Conservation (phyloP, 1,140 invertebrate genomes). For the Melanaphis sacchari region DNA sequence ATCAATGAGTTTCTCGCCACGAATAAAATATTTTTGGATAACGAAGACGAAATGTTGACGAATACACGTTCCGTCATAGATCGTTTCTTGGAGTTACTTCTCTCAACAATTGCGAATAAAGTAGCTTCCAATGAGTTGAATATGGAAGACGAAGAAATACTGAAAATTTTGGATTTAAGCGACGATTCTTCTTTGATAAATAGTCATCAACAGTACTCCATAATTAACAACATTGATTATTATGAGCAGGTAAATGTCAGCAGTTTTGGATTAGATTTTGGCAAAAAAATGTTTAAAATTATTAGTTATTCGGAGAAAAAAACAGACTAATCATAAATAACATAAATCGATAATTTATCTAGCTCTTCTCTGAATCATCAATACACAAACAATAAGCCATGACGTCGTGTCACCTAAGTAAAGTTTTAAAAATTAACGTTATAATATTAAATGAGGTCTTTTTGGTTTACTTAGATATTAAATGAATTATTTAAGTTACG, state of each 20-base stretch:
- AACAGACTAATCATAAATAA: too few species aligned
- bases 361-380: neutral
- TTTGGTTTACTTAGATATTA: neutral
- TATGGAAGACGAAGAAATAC: too few species aligned
- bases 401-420: neutral
- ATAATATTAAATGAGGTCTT: neutral
- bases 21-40: rapidly evolving
- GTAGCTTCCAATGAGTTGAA: too few species aligned
- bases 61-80: too few species aligned
- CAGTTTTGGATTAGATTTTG: neutral
- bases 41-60: too few species aligned
- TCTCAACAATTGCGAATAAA: too few species aligned
- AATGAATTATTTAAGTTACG: neutral
- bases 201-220: neutral
- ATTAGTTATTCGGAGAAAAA: rapidly evolving
- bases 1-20: neutral
- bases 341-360: neutral
- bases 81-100: too few species aligned
- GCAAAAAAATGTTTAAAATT: neutral
- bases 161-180: rapidly evolving
- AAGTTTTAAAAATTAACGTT: neutral
- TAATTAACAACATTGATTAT: neutral
- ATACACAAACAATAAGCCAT: neutral
- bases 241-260: neutral
- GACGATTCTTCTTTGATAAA: neutral